A percentile compares a stretch with the other conserved stretches of the same genome.
These are phyloP conservation scores for Flexamia atlantica DNA, from an alignment of 2,888 invertebrate genomes.

Conservation along the genomic window DNA sequence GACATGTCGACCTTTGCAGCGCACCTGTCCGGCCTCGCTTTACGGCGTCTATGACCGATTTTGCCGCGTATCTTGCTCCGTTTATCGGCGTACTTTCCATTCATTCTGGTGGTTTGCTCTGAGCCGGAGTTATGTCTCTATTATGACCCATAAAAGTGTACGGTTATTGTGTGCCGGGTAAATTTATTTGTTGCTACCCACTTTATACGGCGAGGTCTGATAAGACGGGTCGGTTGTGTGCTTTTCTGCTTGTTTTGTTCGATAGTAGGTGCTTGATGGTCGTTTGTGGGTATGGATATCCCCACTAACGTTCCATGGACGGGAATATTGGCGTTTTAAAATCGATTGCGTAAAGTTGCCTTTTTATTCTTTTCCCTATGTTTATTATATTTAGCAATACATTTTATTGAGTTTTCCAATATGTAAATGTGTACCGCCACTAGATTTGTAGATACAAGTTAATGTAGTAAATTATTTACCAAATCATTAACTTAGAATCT, in stretches of 20 bases:
- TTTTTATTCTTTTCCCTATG: background rate
- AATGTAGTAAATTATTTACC: too few relatives aligned
- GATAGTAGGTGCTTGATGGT: slow-evolving; percentile 15
- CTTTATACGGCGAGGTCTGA: slow-evolving; percentile 26
- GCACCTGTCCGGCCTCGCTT: slow-evolving; percentile 34
- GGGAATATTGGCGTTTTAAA: background rate
- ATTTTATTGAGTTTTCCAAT: too few relatives aligned
- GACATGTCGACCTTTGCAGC: slow-evolving; percentile 40
- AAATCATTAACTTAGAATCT: too few relatives aligned
- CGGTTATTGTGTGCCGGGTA: slow-evolving; percentile 47
- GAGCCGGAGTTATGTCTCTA: slow-evolving; percentile 50
- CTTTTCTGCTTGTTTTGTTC: slow-evolving; percentile 20
- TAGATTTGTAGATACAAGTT: too few relatives aligned
- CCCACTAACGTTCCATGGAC: background rate
- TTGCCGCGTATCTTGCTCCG: slow-evolving; percentile 44
- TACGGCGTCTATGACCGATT: slow-evolving; percentile 49
- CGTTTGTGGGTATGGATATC: background rate
- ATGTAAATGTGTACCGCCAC: too few relatives aligned
- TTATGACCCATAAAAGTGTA: slow-evolving; percentile 47
- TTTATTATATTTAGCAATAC: too few relatives aligned
- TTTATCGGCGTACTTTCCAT: slow-evolving; percentile 46
- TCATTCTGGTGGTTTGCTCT: slow-evolving; percentile 49
- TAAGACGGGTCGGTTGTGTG: slow-evolving; percentile 9
- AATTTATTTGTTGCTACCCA: slow-evolving; percentile 46
- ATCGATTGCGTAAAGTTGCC: background rate